These are phyloP conservation scores for Phoenicopterus ruber DNA, from an alignment of 2,113 vertebrate genomes.

Conservation along the genomic window DNA sequence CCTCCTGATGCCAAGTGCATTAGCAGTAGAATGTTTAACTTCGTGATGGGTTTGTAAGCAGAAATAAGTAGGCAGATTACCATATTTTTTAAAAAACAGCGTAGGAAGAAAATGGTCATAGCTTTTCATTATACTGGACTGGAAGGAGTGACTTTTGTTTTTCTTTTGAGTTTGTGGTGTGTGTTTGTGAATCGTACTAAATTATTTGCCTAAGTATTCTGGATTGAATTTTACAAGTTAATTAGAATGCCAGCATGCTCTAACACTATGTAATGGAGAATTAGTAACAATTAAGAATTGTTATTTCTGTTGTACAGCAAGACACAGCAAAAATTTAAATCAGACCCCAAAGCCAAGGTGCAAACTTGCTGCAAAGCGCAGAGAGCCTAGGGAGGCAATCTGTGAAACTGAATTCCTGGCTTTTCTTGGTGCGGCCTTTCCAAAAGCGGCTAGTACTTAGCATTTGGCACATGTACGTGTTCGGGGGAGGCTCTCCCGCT, in stretches of 20 bases:
- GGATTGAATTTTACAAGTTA: not conserved
- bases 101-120: not conserved
- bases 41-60: not conserved
- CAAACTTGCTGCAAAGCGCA: not conserved
- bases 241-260: not conserved
- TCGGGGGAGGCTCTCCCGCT: not conserved
- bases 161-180: not conserved
- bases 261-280: not conserved
- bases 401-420: not conserved
- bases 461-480: not conserved
- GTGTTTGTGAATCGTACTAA: not conserved
- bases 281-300: not conserved
- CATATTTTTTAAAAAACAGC: not conserved
- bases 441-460: not conserved
- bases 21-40: not conserved
- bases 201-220: not conserved
- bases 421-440: not conserved
- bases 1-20: slow-evolving; percentile 7
- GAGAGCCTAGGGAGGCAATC: not conserved
- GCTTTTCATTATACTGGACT: not conserved
- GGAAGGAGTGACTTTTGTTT: not conserved
- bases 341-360: not conserved
- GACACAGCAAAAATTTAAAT: not conserved
- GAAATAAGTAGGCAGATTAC: not conserved
- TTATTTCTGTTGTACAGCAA: not conserved